Percentiles rank a stretch among this genome's conserved stretches.
Conservation (phyloP, 2,888 invertebrate genomes). For the Sesia apiformis region DNA sequence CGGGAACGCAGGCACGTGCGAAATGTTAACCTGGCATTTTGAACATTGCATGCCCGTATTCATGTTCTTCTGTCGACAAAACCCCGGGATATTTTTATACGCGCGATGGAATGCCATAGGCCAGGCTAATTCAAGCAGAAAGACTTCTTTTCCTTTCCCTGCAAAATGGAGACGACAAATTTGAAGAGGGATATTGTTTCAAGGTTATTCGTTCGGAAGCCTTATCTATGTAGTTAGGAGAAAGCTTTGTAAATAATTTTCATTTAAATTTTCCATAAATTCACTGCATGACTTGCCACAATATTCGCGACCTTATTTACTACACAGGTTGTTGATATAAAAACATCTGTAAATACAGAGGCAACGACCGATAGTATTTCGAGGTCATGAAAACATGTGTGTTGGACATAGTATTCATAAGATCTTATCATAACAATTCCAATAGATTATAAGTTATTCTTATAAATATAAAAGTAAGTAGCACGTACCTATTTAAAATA, state of each 20-base stretch:
- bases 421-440: slow-evolving; percentile 9
- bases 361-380: slow-evolving; percentile 56
- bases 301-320: background rate
- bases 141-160: background rate
- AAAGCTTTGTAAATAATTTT: background rate
- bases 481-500: no score
- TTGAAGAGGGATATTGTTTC: background rate
- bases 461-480: no score
- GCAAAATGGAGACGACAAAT: background rate
- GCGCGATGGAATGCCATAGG: slow-evolving; percentile 5
- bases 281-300: background rate
- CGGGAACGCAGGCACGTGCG: slow-evolving; percentile 34
- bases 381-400: slow-evolving; percentile 29
- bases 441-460: no score
- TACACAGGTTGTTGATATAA: slow-evolving; percentile 13
- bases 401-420: slow-evolving; percentile 33
- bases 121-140: slow-evolving; percentile 3
- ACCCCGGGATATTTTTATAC: slow-evolving; percentile 8
- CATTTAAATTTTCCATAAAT: background rate
- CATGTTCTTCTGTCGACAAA: slow-evolving; percentile 11
- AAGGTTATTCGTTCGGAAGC: background rate
- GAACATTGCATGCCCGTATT: slow-evolving; percentile 17
- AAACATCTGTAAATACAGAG: slow-evolving; percentile 45
- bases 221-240: background rate
- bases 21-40: slow-evolving; percentile 44